These are phyloP conservation scores for Cryptomyrus ogoouensis DNA, from an alignment of 2,113 vertebrate genomes.

Conservation along the genomic window DNA sequence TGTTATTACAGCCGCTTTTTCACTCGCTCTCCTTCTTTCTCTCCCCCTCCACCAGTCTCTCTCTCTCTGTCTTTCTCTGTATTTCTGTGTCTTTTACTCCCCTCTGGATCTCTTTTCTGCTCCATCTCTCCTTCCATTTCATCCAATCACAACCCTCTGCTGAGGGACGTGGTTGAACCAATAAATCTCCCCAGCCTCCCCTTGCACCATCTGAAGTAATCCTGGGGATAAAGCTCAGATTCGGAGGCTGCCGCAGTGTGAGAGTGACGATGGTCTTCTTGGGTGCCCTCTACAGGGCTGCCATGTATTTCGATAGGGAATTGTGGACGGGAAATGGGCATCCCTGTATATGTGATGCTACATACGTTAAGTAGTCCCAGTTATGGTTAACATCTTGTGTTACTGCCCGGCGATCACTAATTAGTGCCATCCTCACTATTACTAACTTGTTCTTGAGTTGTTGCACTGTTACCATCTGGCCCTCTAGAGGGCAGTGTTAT, in stretches of 20 bases:
- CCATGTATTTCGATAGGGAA: not conserved
- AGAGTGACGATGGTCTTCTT: not conserved
- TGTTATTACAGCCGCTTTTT: not conserved
- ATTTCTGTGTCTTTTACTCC: not conserved
- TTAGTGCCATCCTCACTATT: not conserved
- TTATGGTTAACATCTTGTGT: not conserved
- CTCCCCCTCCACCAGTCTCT: not conserved
- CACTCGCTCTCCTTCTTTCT: not conserved
- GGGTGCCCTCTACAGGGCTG: not conserved
- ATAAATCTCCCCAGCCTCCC: not conserved
- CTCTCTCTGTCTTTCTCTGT: not conserved
- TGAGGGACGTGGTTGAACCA: not conserved
- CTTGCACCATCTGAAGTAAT: constrained; percentile 7
- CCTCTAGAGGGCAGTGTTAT: constrained; percentile 17
- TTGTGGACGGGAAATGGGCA: not conserved
- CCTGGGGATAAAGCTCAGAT: not conserved
- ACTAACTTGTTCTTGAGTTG: not conserved
- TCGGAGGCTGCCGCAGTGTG: not conserved
- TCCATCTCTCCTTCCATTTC: not conserved
- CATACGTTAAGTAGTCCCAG: not conserved
- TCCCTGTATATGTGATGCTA: not conserved
- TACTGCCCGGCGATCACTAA: not conserved
- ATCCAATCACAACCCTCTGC: not conserved
- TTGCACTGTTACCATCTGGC: not conserved
- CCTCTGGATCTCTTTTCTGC: not conserved